Base-by-base conservation (phyloP, 92 coral and sea anemone species). In the Bergia sp. region DNA sequence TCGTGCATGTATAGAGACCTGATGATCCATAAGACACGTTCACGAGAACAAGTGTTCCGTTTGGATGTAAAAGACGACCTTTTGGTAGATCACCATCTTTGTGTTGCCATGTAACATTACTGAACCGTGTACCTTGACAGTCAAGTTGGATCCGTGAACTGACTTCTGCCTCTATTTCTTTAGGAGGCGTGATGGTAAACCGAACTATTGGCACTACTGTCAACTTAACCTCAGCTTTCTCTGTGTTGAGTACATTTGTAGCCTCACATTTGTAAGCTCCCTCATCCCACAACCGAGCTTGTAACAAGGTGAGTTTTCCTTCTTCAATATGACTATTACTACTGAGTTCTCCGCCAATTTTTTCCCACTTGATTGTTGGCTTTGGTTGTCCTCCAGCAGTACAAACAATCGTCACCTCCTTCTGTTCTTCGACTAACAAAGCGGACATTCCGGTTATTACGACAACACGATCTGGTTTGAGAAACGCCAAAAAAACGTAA, bases 31-130 rank as follows among this genome's bases (percentile, higher is more conserved):
- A 5, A 41, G 81, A 41, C 21, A 41, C 81, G 18, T 42, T 77
- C 36, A 43, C 7, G 12, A 77, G 58, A 77, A 77, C 81, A 42
- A 77, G 81, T 5, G 53, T 77, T 20, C 81, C 81, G 7, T 77
- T 77, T 5, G 81, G 16, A 36, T 37, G 78, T 13, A 74, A 3
- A 12, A 12, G 78, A 44, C 43, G 57, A 11, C 57, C 36, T 77
- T 15, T 44, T 10, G 57, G 81, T 1, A 77, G 81, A 29, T 29
- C 29, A 29, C 29, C 29, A 29, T 29, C 29, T 29, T 29, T 29
- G 29, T 29, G 29, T 29, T 29, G 29, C 29, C 29, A 29, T 29
- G 29, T 29, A 29, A 29, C 29, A 29, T 29, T 29, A 29, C 29
- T 29, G 29, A 29, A 29, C 29, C 29, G 29, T 29, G 29, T 29